These are phyloP conservation scores for Mus spicilegus DNA, from an alignment of 2,113 vertebrate species.

Conservation along the genomic window DNA sequence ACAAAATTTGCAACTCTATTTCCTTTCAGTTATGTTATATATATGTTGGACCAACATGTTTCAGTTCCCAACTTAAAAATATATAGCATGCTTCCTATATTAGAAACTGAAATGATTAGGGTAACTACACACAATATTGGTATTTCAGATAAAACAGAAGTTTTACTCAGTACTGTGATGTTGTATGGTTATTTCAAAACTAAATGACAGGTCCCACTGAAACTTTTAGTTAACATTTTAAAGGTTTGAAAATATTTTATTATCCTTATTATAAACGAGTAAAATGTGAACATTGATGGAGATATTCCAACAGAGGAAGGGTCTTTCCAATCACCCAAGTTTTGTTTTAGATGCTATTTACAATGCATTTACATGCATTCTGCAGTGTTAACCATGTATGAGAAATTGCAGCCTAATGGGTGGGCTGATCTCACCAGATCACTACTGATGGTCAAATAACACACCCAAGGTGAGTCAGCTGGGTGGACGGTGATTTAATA, in stretches of 20 bases:
- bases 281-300: slow-evolving; percentile 66
- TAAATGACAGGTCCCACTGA: no score
- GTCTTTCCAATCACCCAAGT: slow-evolving; percentile 54
- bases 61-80: slow-evolving; percentile 73
- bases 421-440: slow-evolving; percentile 80
- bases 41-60: slow-evolving; percentile 29
- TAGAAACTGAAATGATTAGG: slow-evolving; percentile 35
- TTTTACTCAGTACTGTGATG: not conserved
- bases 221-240: slow-evolving; percentile 47
- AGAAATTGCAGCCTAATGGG: slow-evolving; percentile 78
- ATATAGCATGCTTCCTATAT: not conserved
- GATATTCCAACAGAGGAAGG: not conserved
- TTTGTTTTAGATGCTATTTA: slow-evolving; percentile 33
- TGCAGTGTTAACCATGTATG: slow-evolving; percentile 87
- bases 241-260: slow-evolving; percentile 80
- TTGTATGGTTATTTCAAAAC: slow-evolving; percentile 57
- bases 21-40: slow-evolving; percentile 41
- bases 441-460: slow-evolving; percentile 81
- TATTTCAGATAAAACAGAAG: slow-evolving; percentile 43
- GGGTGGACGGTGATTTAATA: slow-evolving; percentile 83
- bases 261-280: slow-evolving; percentile 72
- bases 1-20: slow-evolving; percentile 5
- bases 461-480: slow-evolving; percentile 83
- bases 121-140: not conserved
- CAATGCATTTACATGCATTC: slow-evolving; percentile 83